These are phyloP conservation scores for Progne subis DNA, from an alignment of 2,113 vertebrate genomes.

Conservation along the genomic window DNA sequence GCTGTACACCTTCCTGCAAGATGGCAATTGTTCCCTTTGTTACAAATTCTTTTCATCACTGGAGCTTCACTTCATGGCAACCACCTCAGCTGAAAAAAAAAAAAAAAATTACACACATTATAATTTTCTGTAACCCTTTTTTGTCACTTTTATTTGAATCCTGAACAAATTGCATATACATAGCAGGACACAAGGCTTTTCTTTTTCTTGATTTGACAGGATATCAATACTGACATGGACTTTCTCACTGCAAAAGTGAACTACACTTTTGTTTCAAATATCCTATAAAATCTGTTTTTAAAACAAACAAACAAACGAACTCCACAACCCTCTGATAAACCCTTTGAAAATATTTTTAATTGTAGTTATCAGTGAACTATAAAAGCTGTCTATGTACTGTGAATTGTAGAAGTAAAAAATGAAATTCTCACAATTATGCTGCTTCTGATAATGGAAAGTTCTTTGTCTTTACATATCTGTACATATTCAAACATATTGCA, in stretches of 20 bases:
- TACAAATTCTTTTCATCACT: not conserved
- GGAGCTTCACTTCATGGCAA: not conserved
- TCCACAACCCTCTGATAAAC: not conserved
- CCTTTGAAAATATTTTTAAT: not conserved
- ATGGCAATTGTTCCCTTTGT: not conserved
- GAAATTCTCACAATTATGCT: not conserved
- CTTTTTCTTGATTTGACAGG: not conserved
- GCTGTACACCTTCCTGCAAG: not conserved
- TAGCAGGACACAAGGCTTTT: not conserved
- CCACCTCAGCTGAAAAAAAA: not conserved
- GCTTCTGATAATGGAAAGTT: not conserved
- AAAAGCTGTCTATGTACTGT: not conserved
- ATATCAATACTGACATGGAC: not conserved
- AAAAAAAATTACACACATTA: not conserved
- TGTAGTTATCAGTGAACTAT: not conserved
- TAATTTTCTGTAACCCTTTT: not conserved
- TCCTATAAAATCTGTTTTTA: not conserved
- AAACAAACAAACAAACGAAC: accelerated
- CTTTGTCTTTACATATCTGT: not conserved
- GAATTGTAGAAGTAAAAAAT: not conserved
- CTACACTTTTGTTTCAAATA: not conserved
- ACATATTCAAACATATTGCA: not conserved
- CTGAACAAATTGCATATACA: not conserved
- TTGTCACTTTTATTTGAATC: not conserved
- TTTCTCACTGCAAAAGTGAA: not conserved